Evolutionary conservation across 1,140 invertebrate genomes (phyloP).

Genomic region (Octopus sinensis): DNA sequence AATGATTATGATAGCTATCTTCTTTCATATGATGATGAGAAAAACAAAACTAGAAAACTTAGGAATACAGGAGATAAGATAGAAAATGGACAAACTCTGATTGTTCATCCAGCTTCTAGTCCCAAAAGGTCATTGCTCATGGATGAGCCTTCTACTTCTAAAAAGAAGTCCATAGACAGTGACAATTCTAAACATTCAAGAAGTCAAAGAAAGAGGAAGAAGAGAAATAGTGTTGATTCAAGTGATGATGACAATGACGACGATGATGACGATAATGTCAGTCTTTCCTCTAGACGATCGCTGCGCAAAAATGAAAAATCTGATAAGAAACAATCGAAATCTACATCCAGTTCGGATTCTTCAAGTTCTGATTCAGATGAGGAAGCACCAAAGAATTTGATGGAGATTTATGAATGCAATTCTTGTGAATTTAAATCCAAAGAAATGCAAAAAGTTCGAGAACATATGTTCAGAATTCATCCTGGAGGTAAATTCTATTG

Average conservation of each 20-base stretch:
- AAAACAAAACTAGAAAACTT: not conserved
- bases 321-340: conserved; percentile 6
- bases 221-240: conserved; percentile 18
- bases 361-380: conserved; percentile 1
- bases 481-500: conserved; percentile 38
- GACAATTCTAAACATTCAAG: not conserved
- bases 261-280: conserved; percentile 8
- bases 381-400: conserved; percentile 19
- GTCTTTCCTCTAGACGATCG: conserved; percentile 5
- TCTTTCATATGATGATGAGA: not conserved
- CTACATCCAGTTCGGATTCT: conserved; percentile 10
- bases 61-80: not conserved
- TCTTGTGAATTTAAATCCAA: conserved; percentile 42
- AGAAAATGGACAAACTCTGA: not conserved
- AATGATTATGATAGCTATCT: conserved; percentile 13
- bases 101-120: not conserved
- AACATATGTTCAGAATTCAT: conserved; percentile 36
- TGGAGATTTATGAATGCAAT: conserved; percentile 39
- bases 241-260: conserved; percentile 21
- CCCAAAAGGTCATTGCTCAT: not conserved
- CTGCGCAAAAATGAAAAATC: not conserved
- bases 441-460: conserved; percentile 21
- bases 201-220: conserved; percentile 7
- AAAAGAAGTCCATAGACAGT: not conserved
- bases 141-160: not conserved